Evolutionary conservation across 2,113 vertebrate species (phyloP).

Genomic region (Chamaea fasciata): DNA sequence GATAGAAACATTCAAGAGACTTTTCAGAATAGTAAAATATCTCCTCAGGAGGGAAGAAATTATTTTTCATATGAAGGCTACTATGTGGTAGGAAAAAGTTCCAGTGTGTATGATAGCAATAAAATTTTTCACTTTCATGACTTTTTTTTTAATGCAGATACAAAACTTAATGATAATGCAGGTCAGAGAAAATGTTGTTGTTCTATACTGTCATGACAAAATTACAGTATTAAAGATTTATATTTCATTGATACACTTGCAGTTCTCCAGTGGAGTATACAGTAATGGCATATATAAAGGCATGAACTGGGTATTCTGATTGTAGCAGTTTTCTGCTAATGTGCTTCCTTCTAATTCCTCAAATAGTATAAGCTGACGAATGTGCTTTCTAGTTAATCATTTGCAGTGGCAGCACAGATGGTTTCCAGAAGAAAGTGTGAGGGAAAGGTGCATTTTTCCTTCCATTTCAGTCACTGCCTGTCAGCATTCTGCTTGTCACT

Average conservation of each 20-base stretch:
- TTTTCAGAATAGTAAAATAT: background rate
- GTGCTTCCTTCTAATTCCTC: background rate
- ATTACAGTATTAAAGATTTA: background rate
- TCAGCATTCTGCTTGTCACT: background rate
- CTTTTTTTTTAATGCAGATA: background rate
- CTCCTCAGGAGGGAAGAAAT: background rate
- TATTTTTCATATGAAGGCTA: background rate
- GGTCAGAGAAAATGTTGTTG: background rate
- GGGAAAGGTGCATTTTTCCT: background rate
- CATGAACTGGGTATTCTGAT: background rate
- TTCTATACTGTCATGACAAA: background rate
- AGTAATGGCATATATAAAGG: no score
- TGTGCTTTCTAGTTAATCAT: background rate
- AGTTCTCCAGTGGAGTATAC: background rate
- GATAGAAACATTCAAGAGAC: background rate
- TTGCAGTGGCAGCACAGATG: background rate
- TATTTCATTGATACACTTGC: background rate
- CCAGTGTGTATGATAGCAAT: background rate
- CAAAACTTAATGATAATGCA: background rate
- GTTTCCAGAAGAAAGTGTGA: background rate
- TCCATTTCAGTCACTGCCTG: rapidly evolving
- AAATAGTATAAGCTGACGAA: background rate
- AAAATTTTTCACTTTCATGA: background rate
- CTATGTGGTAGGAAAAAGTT: background rate
- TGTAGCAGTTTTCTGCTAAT: background rate